Conservation (phyloP, 1,140 invertebrate species). For the Heterodera carotae region DNA sequence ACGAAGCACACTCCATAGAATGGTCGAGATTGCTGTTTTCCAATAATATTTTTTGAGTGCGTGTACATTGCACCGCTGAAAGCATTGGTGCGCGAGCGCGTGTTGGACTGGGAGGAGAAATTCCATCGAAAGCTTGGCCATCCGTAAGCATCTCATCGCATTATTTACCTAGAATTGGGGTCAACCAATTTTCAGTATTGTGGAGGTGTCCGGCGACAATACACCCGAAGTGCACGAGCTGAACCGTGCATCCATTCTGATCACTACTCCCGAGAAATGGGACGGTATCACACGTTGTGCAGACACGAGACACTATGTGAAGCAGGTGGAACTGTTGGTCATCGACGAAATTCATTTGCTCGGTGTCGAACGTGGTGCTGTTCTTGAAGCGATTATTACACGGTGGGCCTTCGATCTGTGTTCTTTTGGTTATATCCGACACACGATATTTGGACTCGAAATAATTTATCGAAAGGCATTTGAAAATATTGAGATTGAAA, state of each 20-base stretch:
- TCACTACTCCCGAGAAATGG: conserved; percentile 99
- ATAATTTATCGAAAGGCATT: too few species aligned
- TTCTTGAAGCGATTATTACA: conserved; percentile 74
- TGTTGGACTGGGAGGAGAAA: conserved; percentile 91
- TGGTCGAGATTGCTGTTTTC: too few species aligned
- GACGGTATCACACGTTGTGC: conserved; percentile 95
- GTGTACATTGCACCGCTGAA: conserved; percentile 99
- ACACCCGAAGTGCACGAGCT: conserved; percentile 88
- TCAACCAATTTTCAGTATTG: conserved; percentile 72
- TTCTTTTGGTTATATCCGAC: too few species aligned
- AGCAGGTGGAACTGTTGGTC: conserved; percentile 84
- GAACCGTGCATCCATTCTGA: conserved; percentile 82
- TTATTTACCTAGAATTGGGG: conserved; percentile 11
- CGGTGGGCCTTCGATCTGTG: too few species aligned
- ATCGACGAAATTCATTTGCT: conserved; percentile 98
- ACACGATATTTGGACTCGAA: not conserved
- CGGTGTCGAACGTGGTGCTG: conserved; percentile 75
- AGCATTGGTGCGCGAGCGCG: conserved; percentile 91
- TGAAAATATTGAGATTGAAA: too few species aligned
- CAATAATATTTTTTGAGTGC: conserved; percentile 71
- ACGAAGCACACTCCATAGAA: too few species aligned
- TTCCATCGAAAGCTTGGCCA: conserved; percentile 78
- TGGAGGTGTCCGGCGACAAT: conserved; percentile 94
- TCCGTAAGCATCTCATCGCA: conserved; percentile 60
- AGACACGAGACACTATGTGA: conserved; percentile 93